phyloP scores from a whole-genome alignment of 30 jellyfish, hydroid and myxozoan genomes.

The Rhopilema esculentum region DNA sequence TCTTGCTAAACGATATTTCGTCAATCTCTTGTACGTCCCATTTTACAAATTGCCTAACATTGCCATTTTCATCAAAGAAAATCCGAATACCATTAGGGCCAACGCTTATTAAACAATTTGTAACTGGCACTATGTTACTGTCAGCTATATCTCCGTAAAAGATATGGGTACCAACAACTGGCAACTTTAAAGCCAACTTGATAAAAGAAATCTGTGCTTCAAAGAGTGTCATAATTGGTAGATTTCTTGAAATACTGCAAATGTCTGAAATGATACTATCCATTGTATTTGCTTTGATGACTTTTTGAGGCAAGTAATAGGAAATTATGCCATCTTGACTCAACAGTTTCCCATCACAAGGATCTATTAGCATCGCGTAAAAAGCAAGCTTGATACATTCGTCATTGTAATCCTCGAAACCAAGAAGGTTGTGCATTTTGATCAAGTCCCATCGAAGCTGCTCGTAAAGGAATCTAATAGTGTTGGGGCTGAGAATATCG shows the following conservation, averaged over 20 bases:
- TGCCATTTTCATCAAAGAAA: slow-evolving; percentile 18
- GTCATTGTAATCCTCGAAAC: slow-evolving; percentile 50
- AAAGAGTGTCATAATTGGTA: slow-evolving; percentile 25
- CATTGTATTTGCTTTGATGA: slow-evolving; percentile 1
- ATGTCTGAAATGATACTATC: slow-evolving; percentile 18
- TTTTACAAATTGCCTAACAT: slow-evolving; percentile 41
- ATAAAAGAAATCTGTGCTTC: slow-evolving; percentile 52
- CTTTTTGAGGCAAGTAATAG: slow-evolving; percentile 41
- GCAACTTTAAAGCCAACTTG: slow-evolving; percentile 50
- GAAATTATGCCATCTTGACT: background rate
- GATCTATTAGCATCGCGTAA: slow-evolving; percentile 34
- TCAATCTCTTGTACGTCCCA: slow-evolving; percentile 66
- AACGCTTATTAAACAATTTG: slow-evolving; percentile 42
- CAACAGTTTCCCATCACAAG: slow-evolving; percentile 12
- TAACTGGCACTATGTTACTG: background rate
- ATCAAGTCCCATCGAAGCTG: slow-evolving; percentile 70
- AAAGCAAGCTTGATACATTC: slow-evolving; percentile 44
- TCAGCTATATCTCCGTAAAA: slow-evolving; percentile 33
- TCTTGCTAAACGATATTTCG: slow-evolving; percentile 21
- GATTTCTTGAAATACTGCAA: background rate
- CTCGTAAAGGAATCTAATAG: slow-evolving; percentile 24
- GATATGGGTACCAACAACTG: slow-evolving; percentile 54
- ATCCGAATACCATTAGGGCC: slow-evolving; percentile 50
- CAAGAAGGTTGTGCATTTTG: slow-evolving; percentile 51
- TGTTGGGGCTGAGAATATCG: slow-evolving; percentile 1